Evolutionary conservation across 2,113 vertebrate species (phyloP), one percentile per base, ranked within the genome.

Genomic region (Ciconia maguari): DNA sequence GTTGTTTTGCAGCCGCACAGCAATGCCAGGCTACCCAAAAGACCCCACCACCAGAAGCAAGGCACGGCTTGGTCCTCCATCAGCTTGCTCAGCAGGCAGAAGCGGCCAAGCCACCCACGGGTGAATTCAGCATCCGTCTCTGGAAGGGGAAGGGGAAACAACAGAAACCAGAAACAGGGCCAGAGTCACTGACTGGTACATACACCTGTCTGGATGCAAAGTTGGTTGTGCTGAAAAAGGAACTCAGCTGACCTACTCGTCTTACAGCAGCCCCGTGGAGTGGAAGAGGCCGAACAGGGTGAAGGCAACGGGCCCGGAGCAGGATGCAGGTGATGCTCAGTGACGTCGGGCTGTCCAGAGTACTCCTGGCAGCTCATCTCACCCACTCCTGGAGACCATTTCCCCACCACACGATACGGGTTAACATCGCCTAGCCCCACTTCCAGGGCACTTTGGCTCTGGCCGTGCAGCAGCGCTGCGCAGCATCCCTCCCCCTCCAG

Each of bases 251-350:
- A 55, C 24, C 55, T 24, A 17, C 24, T 3, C 3, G 11, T 24
- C 55, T 29, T 4, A 13, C 15, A 19, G 14, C 41, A 58, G 52
- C 20, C 20, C 52, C 8, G 1, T 1, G 8, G 42, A 25, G 26
- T 2, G 9, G 51, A 19, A 36, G 38, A 29, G 38, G 15, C 32
- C 0, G 1, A 13, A 13, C 11, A 16, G 79, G 16, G 16, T 6
- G 30, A 65, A 30, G 30, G 0, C 11, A 21, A 44, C 1, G 0
- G 60, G 18, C 61, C 17, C 2, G 2, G 13, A n/a, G 79, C 26
- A 38, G 27, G 52, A 18, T 7, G 7, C 34, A 25, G 34, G 64
- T 1, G 26, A 48, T 16, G 79, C 42, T 25, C 10, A 1, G 34
- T 25, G 65, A 58, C 1, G 4, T 25, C 6, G 2, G 64, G 52